Base-by-base conservation (phyloP, 2,797 vertebrate genomes). In the Pempheris klunzingeri region DNA sequence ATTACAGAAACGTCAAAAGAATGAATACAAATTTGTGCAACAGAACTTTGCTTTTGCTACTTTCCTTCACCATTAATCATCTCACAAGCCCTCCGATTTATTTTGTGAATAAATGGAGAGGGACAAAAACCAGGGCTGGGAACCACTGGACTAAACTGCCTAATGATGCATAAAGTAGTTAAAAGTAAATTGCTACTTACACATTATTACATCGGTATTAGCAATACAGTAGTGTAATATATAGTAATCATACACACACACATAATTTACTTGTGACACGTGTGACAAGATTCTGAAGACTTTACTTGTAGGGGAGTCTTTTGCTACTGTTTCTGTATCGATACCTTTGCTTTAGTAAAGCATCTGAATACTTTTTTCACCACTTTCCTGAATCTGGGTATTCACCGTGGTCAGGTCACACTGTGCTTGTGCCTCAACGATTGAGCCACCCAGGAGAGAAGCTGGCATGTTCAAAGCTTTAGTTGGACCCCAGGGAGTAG, bases 381-480 rank as follows among this genome's bases (percentile, higher is more conserved):
- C 15, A 22, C 32, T 43, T 26, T 67, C 20, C 39, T 10, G 10
- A 44, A 36, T 39, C 15, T 52, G 13, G 10, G 1, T 41, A 7
- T 47, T 57, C n/a, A 4, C 22, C 11, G 4, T 58, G 0, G 4
- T 54, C 13, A 39, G 20, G 13, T 71, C 36, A 62, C 43, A 15
- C 57, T 36, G 47, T 44, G 15, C 24, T 34, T 9, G 32, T 18
- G 18, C 49, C 52, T 69, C 44, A 18, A n/a, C 74, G 65, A 69
- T 22, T 63, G 55, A 78, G 32, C 12, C 22, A 54, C n/a, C 9
- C 13, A 30, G 30, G 13, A 46, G 39, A 36, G 39, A 32, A 32
- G 20, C 5, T 38, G 34, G 54, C 17, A 17, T 38, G 12, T 52
- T 82, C 52, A 59, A 72, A 39, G 77, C 43, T 74, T 79, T 67